Evolutionary conservation across 2,888 invertebrate genomes (phyloP).

Genomic region (Neocrepidodera transversa): DNA sequence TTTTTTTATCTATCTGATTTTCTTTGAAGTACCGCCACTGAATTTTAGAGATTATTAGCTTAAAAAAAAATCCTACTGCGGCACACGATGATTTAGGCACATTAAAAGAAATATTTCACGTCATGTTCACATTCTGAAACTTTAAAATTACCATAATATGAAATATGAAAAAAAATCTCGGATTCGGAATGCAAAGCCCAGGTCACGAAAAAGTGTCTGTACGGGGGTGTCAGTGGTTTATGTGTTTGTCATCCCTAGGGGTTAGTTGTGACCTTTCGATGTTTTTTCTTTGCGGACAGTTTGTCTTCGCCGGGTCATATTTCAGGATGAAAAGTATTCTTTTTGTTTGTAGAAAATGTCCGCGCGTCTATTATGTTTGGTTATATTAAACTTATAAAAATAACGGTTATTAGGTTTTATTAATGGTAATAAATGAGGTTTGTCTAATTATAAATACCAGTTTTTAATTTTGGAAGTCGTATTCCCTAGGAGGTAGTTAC

Average conservation of each 20-base stretch:
- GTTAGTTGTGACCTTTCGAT: conserved; percentile 21
- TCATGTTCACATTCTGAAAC: conserved; percentile 13
- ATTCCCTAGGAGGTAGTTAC: too few relatives aligned
- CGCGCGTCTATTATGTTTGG: conserved; percentile 13
- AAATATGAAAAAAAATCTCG: conserved; percentile 6
- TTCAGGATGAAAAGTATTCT: conserved; percentile 5
- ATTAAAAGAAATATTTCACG: conserved; percentile 16
- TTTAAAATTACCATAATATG: conserved; percentile 19
- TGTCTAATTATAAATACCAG: conserved; percentile 6
- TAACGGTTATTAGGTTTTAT: not conserved
- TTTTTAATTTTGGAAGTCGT: too few relatives aligned
- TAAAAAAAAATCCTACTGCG: conserved; percentile 2
- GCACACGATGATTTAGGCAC: conserved; percentile 15
- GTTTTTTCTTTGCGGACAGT: conserved; percentile 5
- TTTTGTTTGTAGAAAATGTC: conserved; percentile 20
- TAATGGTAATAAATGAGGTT: not conserved
- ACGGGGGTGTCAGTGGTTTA: conserved; percentile 19
- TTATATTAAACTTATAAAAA: conserved; percentile 18
- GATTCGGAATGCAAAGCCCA: conserved; percentile 7
- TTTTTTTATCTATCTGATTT: too few relatives aligned
- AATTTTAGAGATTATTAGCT: not conserved
- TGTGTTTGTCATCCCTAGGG: conserved; percentile 23
- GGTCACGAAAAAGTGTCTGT: conserved; percentile 23
- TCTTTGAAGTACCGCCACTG: not conserved
- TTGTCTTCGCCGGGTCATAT: conserved; percentile 9